A percentile compares a stretch with the other conserved stretches of the same genome.
Conservation (phyloP, 2,113 vertebrate species). For the Lutjanus erythropterus region DNA sequence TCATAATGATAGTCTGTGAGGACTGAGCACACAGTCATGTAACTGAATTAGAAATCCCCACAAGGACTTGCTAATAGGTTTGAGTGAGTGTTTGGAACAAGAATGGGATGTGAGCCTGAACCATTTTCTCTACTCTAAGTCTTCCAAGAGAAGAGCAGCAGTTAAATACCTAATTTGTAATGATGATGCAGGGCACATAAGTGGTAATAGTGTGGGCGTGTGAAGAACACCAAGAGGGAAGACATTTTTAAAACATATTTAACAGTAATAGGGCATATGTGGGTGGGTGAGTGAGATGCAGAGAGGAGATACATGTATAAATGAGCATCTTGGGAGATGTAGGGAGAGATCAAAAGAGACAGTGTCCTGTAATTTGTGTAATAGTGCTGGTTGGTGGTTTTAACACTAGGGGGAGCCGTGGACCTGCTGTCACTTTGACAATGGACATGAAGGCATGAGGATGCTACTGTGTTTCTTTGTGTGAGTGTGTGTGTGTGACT, state of each 20-base stretch:
- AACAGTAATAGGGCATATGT: conserved; percentile 5
- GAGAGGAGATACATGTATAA: neutral
- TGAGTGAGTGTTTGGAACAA: neutral
- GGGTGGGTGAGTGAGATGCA: conserved; percentile 21
- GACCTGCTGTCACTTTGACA: conserved; percentile 34
- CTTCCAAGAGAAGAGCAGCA: conserved; percentile 24
- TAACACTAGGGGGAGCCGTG: conserved; percentile 72
- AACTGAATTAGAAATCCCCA: conserved; percentile 33
- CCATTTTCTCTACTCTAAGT: neutral
- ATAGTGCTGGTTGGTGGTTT: conserved; percentile 10
- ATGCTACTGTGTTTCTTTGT: neutral
- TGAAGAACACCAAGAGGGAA: conserved; percentile 15
- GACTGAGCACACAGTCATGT: conserved; percentile 10
- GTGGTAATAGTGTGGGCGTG: neutral
- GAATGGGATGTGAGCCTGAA: conserved; percentile 9
- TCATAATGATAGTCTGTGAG: conserved; percentile 2
- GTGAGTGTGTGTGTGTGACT: neutral
- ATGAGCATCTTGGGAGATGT: conserved; percentile 27
- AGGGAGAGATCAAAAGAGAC: conserved; percentile 36
- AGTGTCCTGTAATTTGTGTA: neutral
- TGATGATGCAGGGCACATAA: conserved; percentile 16
- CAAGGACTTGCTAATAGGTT: conserved; percentile 25
- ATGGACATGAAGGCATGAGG: neutral
- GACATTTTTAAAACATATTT: conserved; percentile 18
- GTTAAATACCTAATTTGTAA: conserved; percentile 30